Base-by-base conservation (phyloP, 2,113 vertebrate species). In the Chitala chitala region DNA sequence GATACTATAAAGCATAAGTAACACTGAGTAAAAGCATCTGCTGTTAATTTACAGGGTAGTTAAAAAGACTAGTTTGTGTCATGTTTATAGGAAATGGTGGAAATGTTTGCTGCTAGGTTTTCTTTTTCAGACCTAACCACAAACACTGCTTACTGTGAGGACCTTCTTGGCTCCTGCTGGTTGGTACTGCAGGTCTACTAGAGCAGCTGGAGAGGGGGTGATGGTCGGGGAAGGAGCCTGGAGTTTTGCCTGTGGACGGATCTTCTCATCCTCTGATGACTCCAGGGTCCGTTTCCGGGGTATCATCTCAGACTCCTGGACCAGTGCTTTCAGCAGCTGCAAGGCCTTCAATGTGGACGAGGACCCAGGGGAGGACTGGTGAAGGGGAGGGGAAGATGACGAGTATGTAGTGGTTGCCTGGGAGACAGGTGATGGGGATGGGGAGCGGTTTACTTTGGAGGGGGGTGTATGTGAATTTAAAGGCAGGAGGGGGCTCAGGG, bases 291-390 rank as follows among this genome's bases (percentile, higher is more conserved):
- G 26, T 26, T 26, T 22, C 29, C 46, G 29, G 2, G 68, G 68
- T 31, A 53, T 31, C 68, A 69, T 46, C 24, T 69, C 68, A 17
- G 68, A 69, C 48, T 69, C 68, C 87, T 94, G 94, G 82, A 94
- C 91, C 81, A 94, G 85, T 44, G 92, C 91, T 86, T 42, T 95
- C 92, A 0, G 91, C 89, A 44, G 92, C 93, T 54, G 94, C 94
- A 75, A 94, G 90, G 40, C 68, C 46, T 53, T 50, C 48, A 51
- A 24, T 22, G 66, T 69, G 15, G 66, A 94, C 80, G 94, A 89
- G 1, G 94, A 92, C 77, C 92, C 79, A 94, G 76, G 0, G 93
- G 89, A 48, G 1, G 92, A 87, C 20, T 92, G 53, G 90, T 92
- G 87, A 24, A 87, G 87, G 78, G 92, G 87, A 2, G 92, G 87